Conservation (phyloP, 2,888 invertebrate genomes). For the Cecidostiba fungosa region DNA sequence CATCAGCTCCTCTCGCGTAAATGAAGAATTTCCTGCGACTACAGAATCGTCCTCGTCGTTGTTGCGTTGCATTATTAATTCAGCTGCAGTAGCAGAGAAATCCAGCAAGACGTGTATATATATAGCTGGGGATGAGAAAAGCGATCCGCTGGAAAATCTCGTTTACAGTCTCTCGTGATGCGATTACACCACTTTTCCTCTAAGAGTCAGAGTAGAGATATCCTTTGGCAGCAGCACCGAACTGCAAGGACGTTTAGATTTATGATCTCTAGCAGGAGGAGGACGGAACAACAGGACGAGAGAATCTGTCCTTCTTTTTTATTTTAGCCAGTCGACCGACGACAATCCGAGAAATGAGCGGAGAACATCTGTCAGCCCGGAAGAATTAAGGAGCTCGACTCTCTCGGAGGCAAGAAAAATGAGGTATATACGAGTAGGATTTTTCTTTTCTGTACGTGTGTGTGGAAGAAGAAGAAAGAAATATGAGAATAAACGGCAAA, state of each 20-base stretch:
- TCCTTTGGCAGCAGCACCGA: conserved; percentile 41
- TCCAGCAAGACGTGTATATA: not conserved
- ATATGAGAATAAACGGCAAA: conserved; percentile 52
- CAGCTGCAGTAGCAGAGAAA: not conserved
- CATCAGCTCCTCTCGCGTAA: not conserved
- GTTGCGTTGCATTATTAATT: conserved; percentile 38
- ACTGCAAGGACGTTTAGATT: conserved; percentile 65
- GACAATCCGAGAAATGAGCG: conserved; percentile 62
- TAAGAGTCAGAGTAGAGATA: not conserved
- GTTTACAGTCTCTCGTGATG: conserved; percentile 56
- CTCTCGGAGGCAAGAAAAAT: conserved; percentile 30
- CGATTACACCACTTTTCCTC: conserved; percentile 60
- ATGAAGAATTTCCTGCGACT: not conserved
- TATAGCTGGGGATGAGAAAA: conserved; percentile 20
- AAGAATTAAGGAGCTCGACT: conserved; percentile 55
- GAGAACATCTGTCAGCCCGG: conserved; percentile 59
- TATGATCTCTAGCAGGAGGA: conserved; percentile 63
- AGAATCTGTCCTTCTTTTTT: conserved; percentile 25
- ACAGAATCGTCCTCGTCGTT: not conserved
- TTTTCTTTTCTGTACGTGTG: not conserved
- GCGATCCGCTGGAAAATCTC: conserved; percentile 59
- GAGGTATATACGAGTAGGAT: conserved; percentile 11
- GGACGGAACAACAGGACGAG: conserved; percentile 59
- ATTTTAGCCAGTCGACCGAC: not conserved
- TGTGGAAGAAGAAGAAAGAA: not conserved